phyloP scores from a whole-genome alignment of 2,888 invertebrate genomes.

The Pemphredon lugubris region DNA sequence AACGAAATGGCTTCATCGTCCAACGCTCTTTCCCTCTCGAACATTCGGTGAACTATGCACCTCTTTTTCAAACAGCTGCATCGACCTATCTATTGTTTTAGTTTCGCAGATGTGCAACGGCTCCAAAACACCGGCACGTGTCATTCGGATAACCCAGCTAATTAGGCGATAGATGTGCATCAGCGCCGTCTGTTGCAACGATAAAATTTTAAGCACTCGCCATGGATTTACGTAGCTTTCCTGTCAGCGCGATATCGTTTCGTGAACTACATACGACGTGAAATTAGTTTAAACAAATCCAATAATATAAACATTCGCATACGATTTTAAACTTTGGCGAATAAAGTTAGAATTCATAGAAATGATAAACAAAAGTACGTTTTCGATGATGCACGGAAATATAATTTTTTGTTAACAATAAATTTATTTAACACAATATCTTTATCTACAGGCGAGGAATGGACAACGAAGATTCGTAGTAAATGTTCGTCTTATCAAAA shows the following conservation, averaged over 20 bases:
- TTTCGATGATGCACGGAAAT: no score
- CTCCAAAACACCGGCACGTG: conserved; percentile 52
- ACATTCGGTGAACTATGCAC: background rate
- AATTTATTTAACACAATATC: no score
- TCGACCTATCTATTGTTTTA: conserved; percentile 62
- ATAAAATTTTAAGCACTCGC: conserved; percentile 43
- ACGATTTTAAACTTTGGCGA: no score
- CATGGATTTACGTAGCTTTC: conserved; percentile 17
- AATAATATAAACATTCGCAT: no score
- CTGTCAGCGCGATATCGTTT: no score
- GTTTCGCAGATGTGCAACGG: conserved; percentile 67
- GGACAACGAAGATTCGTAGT: background rate
- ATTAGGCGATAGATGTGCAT: conserved; percentile 60
- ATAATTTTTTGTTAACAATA: no score
- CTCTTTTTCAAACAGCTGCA: conserved; percentile 61
- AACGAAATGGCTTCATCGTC: conserved; percentile 54
- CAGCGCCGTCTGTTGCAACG: conserved; percentile 45
- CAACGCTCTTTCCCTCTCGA: conserved; percentile 12
- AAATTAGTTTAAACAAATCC: no score
- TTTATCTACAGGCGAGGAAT: no score
- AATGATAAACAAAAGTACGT: no score
- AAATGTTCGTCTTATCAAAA: conserved; percentile 39
- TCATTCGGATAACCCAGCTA: conserved; percentile 59
- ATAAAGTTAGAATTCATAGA: no score
- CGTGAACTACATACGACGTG: no score